Percentiles rank a stretch among this genome's conserved stretches.
phyloP scores from a whole-genome alignment of 2,888 invertebrate genomes.

The Acheta domesticus region DNA sequence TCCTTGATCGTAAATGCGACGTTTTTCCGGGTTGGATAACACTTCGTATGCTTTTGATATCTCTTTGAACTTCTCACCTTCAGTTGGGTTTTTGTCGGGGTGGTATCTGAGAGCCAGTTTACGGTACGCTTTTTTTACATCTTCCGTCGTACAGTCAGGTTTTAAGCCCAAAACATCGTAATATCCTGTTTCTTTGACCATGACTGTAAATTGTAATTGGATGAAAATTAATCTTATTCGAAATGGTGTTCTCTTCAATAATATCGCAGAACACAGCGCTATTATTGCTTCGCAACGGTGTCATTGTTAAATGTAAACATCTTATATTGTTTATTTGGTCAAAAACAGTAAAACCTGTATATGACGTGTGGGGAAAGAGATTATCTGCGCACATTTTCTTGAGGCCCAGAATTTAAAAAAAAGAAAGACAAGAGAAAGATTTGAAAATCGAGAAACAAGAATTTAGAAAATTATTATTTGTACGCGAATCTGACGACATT shows the following conservation, averaged over 20 bases:
- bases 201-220: slow-evolving; percentile 44
- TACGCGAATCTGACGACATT: too few species aligned
- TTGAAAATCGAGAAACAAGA: too few species aligned
- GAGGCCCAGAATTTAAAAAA: too few species aligned
- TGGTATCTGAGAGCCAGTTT: slow-evolving; percentile 94
- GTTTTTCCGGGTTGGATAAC: slow-evolving; percentile 89
- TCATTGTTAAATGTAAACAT: neutral
- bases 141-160: slow-evolving; percentile 78
- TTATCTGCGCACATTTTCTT: too few species aligned
- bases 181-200: slow-evolving; percentile 96
- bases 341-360: too few species aligned
- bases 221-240: neutral
- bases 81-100: slow-evolving; percentile 96
- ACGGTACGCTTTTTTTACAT: slow-evolving; percentile 94
- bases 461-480: too few species aligned
- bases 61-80: slow-evolving; percentile 92
- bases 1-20: slow-evolving; percentile 85
- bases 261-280: neutral
- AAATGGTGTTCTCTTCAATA: neutral
- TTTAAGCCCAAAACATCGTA: slow-evolving; percentile 93
- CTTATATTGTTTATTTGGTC: too few species aligned
- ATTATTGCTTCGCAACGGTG: neutral
- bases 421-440: too few species aligned
- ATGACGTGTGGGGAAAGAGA: too few species aligned
- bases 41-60: slow-evolving; percentile 98